These are phyloP conservation scores for Toxostoma redivivum DNA, from an alignment of 2,113 vertebrate genomes.

Conservation along the genomic window DNA sequence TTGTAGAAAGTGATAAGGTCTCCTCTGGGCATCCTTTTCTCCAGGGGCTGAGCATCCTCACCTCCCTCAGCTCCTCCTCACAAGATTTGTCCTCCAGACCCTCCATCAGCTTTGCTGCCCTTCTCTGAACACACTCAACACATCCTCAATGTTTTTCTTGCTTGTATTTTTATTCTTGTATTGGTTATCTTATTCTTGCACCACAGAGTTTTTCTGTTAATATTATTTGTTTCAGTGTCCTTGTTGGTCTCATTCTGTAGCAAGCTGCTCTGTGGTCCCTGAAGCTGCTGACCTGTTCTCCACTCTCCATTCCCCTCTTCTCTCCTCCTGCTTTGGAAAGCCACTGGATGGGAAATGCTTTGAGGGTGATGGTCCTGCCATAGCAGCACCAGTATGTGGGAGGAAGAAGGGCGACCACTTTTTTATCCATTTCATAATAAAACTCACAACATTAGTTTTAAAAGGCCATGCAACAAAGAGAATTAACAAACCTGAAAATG, in stretches of 20 bases:
- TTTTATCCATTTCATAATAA: background rate
- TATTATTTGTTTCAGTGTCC: background rate
- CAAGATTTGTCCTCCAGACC: background rate
- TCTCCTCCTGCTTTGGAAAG: background rate
- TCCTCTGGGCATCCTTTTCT: background rate
- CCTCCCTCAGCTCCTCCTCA: background rate
- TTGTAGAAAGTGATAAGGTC: background rate
- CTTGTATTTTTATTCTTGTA: background rate
- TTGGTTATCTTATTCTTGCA: background rate
- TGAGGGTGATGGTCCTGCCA: background rate
- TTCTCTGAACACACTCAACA: background rate
- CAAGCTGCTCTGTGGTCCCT: background rate
- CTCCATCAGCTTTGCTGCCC: background rate
- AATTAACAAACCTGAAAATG: background rate
- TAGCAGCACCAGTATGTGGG: background rate
- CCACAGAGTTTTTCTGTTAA: too few relatives aligned
- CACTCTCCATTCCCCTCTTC: background rate
- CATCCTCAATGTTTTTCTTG: background rate
- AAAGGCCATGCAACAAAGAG: background rate
- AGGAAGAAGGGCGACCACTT: accelerated
- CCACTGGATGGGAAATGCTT: background rate
- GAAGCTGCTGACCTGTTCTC: background rate
- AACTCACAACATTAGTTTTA: background rate
- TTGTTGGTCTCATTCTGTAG: background rate
- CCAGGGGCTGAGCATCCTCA: background rate